Base-by-base conservation (phyloP, 2,797 vertebrate species). In the Harpagifer antarcticus region DNA sequence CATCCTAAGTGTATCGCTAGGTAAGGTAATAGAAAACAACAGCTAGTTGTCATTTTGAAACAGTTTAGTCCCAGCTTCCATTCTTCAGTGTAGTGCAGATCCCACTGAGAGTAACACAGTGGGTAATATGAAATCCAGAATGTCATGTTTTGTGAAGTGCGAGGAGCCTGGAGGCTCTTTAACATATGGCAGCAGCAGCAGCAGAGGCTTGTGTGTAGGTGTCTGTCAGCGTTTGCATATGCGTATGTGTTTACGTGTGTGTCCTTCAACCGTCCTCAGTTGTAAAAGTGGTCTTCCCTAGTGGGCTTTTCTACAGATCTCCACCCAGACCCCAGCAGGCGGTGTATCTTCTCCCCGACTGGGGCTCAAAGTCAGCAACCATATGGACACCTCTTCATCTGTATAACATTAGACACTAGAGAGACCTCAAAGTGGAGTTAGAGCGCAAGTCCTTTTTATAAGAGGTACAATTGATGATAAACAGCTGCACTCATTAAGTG, bases 241-340 rank as follows among this genome's bases (percentile, higher is more conserved):
- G 17, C 1, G 15, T 45, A 33, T 76, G 27, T 67, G 49, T 53
- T n/a, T 74, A 19, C 56, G 33, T 78, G 61, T 77, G 65, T 23
- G 86, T 86, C 86, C 86, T 90, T 89, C 88, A 84, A 62, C 59
- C 40, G 78, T 86, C 84, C 86, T 90, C 78, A 80, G 83, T 87
- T 86, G 76, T 74, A 68, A 83, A 85, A 82, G 69, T 71, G 67
- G 54, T 85, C 78, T 69, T 84, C 82, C 88, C 86, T 67, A 45
- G 85, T 82, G 82, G 79, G 84, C 74, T 88, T 75, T 73, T 82
- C 82, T 62, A 45, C 75, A 69, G 27, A 65, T 79, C 80, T 70
- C 78, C 72, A 74, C 68, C 61, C 56, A 81, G 62, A 79, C 62
- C 74, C 88, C 78, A 79, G 79, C 85, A 86, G 78, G 72, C 67